Conservation (phyloP, 2,113 vertebrate genomes). For the Nasalis larvatus region DNA sequence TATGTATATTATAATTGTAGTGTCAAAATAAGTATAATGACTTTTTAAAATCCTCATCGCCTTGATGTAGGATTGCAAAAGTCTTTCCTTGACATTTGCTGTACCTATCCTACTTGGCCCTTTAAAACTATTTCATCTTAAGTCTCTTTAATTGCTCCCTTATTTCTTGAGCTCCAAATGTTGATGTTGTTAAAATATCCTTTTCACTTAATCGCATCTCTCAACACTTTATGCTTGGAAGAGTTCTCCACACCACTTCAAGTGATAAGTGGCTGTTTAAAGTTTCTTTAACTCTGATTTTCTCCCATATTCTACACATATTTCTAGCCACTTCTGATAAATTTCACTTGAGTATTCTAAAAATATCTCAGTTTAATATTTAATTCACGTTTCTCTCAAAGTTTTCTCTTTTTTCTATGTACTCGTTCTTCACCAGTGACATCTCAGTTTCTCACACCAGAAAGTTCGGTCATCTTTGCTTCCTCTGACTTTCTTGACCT, state of each 20-base stretch:
- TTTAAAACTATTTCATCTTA: background rate
- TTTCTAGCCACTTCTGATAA: background rate
- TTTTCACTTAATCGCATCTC: background rate
- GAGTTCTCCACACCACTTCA: background rate
- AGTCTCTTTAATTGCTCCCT: background rate
- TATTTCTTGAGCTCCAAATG: background rate
- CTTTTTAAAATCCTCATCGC: background rate
- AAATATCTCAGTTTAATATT: background rate
- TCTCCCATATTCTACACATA: background rate
- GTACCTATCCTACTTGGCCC: background rate
- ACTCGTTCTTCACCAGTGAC: background rate
- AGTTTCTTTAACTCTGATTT: background rate
- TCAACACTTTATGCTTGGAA: background rate
- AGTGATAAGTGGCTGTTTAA: background rate
- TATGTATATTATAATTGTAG: background rate
- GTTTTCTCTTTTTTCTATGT: background rate
- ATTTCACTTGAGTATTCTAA: background rate
- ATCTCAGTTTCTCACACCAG: background rate
- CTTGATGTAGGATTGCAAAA: background rate
- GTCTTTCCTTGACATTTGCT: background rate
- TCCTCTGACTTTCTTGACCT: background rate
- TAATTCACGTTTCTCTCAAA: background rate
- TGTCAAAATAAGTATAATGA: background rate
- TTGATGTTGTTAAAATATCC: background rate
- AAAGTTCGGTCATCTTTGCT: background rate